phyloP scores from a whole-genome alignment of 1,140 invertebrate species.

The Heliconius congener region DNA sequence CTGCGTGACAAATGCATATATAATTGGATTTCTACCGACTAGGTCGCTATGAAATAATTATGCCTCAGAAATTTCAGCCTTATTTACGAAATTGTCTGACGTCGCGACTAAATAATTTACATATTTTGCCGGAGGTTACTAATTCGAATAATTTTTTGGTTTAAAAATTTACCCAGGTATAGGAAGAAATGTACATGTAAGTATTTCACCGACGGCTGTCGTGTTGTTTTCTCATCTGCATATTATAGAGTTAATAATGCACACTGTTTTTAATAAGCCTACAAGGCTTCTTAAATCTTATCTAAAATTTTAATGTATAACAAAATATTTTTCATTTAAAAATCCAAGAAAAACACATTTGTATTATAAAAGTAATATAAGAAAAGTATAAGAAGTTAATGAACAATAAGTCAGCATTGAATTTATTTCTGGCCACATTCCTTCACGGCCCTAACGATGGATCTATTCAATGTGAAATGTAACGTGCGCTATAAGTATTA shows the following conservation, averaged over 20 bases:
- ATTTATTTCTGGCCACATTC: constrained; percentile 32
- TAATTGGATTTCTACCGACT: constrained; percentile 11
- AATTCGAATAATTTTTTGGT: not conserved
- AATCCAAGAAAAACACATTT: too few species aligned
- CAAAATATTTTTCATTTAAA: too few species aligned
- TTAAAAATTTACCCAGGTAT: not conserved
- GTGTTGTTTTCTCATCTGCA: not conserved
- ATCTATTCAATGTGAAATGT: constrained; percentile 28
- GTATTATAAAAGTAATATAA: not conserved
- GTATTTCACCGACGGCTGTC: not conserved
- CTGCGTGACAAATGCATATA: constrained; percentile 22
- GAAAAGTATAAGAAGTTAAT: not conserved
- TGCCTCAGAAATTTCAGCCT: not conserved
- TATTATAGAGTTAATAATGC: too few species aligned
- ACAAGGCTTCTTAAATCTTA: too few species aligned
- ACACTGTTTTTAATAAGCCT: too few species aligned
- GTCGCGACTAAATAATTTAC: not conserved
- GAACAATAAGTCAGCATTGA: not conserved
- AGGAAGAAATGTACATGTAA: not conserved
- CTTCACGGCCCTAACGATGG: constrained; percentile 18
- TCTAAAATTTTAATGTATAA: too few species aligned
- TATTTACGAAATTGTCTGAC: constrained; percentile 1
- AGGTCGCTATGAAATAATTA: not conserved
- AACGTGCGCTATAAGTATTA: constrained; percentile 24
- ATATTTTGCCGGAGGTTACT: not conserved